Base-by-base conservation (phyloP, 2,113 vertebrate genomes). In the Clarias magur region DNA sequence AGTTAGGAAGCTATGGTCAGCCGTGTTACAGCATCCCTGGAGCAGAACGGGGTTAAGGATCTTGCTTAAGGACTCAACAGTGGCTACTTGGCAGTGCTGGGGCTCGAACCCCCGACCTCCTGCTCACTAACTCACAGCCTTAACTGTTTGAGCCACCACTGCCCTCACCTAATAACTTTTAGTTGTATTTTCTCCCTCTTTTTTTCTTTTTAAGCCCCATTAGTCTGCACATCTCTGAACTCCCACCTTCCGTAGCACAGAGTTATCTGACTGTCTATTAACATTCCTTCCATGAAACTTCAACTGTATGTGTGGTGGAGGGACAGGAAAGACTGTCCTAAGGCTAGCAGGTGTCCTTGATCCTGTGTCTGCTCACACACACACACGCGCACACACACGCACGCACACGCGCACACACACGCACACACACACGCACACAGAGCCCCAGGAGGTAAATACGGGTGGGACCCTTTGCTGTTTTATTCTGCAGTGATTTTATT, bases 341-440 rank as follows among this genome's bases (percentile, higher is more conserved):
- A 38, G 68, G 79, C 82, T 54, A 70, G 83, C 89, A 90, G 87
- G 91, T 90, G 89, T 88, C 86, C n/a, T n/a, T 76, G n/a, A 83
- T 25, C 53, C 59, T 83, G 73, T 79, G 27, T 38, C 19, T 57
- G 48, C 42, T 75, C 67, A 63, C 27, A 19, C 17, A 30, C 11
- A 34, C 34, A 70, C 72, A 78, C 67, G 76, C 21, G 11, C 17
- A 23, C 16, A 34, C 34, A 70, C 72, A 78, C 67, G 76, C 38
- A 76, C n/a, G 65, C 38, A 76, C 53, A 34, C 15, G 34, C 48
- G 72, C 73, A 84, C 73, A 59, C 30, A 25, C 11, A 53, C n/a
- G 80, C 62, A 76, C 70, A 84, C 62, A 88, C 79, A 78, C 30
- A 53, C 10, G 27, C 25, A 53, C 72, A 65, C 30, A 62, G 4